Evolutionary conservation across 1,140 invertebrate genomes (phyloP).

Genomic region (Drosophila watanabei): DNA sequence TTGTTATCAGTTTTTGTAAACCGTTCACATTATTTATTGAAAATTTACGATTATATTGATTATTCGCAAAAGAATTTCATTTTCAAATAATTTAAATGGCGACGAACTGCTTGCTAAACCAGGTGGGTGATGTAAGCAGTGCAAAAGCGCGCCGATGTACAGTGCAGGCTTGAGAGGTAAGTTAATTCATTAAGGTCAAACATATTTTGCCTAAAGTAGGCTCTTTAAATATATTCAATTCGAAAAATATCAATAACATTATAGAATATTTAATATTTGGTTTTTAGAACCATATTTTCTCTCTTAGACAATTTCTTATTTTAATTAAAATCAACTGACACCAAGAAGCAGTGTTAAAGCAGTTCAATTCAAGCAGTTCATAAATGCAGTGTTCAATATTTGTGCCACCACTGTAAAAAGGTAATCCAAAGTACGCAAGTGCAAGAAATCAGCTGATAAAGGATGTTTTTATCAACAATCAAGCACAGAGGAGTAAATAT

Average conservation of each 20-base stretch:
- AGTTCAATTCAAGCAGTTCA: constrained; percentile 20
- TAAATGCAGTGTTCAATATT: neutral
- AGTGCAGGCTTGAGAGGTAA: neutral
- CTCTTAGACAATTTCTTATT: neutral
- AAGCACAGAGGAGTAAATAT: constrained; percentile 6
- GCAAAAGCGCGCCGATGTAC: neutral
- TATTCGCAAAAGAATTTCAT: constrained; percentile 6
- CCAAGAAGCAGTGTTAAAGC: neutral
- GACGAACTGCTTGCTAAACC: neutral
- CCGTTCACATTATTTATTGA: constrained; percentile 78
- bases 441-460: constrained; percentile 34
- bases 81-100: neutral
- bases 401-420: neutral
- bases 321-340: neutral
- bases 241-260: neutral
- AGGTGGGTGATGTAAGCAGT: neutral
- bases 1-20: constrained; percentile 83
- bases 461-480: constrained; percentile 27
- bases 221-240: no score
- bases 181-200: no score
- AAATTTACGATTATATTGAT: constrained; percentile 65
- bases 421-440: constrained; percentile 14
- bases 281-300: neutral
- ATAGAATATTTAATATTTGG: neutral
- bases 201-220: no score